A percentile compares a stretch with the other conserved stretches of the same genome.
These are phyloP conservation scores for Circaetus cinerascens DNA, from an alignment of 2,113 vertebrate species.

Conservation along the genomic window DNA sequence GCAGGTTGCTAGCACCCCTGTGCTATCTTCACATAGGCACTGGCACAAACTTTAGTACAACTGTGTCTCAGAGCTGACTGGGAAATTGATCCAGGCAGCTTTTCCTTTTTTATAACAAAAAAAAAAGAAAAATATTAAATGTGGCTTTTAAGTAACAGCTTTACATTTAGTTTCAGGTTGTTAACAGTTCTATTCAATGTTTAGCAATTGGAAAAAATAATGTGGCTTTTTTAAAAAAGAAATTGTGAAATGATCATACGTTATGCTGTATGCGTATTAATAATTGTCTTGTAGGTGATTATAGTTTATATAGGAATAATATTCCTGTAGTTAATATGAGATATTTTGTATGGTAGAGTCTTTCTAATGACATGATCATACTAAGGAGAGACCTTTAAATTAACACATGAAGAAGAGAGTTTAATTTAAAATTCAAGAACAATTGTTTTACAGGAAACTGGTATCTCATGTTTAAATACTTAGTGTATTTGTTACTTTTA, in stretches of 20 bases:
- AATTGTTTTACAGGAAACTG: neutral
- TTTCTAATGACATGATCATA: neutral
- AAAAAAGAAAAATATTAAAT: neutral
- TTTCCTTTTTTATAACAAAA: neutral
- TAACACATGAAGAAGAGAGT: neutral
- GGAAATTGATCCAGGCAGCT: neutral
- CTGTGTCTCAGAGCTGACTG: neutral
- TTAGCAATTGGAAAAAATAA: neutral
- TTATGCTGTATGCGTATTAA: neutral
- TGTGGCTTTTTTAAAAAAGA: neutral
- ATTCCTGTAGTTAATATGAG: neutral
- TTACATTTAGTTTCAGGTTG: neutral
- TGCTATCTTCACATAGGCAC: neutral
- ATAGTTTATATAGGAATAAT: neutral
- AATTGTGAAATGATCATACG: neutral
- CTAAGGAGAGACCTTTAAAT: neutral
- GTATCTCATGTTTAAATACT: neutral
- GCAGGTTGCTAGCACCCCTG: neutral
- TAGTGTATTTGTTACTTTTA: neutral
- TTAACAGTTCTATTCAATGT: neutral
- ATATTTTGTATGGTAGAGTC: neutral
- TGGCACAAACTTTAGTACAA: neutral
- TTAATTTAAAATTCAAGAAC: neutral
- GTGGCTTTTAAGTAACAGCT: neutral
- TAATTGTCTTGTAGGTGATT: neutral